Conservation (phyloP, 2,797 vertebrate genomes). For the Ataeniobius toweri region DNA sequence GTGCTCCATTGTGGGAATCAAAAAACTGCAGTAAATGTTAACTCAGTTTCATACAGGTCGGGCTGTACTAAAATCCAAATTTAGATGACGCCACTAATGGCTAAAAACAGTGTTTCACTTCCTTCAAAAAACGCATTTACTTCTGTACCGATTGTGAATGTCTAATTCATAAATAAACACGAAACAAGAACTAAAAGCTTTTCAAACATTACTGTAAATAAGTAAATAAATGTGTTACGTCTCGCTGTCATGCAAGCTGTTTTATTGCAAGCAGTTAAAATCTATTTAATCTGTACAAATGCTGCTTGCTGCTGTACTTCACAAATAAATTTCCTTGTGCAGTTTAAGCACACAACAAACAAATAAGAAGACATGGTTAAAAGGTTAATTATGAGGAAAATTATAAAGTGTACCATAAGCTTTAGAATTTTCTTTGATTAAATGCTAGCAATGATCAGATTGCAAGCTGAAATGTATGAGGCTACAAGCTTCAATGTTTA, state of each 20-base stretch:
- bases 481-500: background rate
- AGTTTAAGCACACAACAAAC: background rate
- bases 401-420: background rate
- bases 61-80: conserved; percentile 33
- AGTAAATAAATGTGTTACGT: background rate
- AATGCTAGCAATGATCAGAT: background rate
- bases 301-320: background rate
- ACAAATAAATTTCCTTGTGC: background rate
- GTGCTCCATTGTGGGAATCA: conserved; percentile 26
- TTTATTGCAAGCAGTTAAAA: conserved; percentile 2
- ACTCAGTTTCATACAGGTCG: conserved; percentile 31
- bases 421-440: background rate
- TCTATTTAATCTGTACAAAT: background rate
- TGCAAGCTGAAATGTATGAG: background rate
- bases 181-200: background rate
- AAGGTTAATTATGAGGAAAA: background rate
- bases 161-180: conserved; percentile 3
- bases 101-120: conserved; percentile 21
- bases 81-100: conserved; percentile 18
- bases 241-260: conserved; percentile 2
- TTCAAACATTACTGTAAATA: background rate
- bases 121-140: conserved; percentile 7
- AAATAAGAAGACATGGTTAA: background rate
- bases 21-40: conserved; percentile 38
- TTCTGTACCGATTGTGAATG: background rate